Evolutionary conservation across 2,113 vertebrate genomes (phyloP).

Genomic region (Rattus norvegicus): GRCr8 NC_086020.1:105260001-105260500

Average conservation of each 20-base stretch:
- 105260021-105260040: neutral
- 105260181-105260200: neutral
- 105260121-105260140: neutral
- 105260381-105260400: slow-evolving; percentile 23
- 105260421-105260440: neutral
- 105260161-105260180: slow-evolving; percentile 7
- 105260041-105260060: neutral
- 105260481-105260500: slow-evolving; percentile 36
- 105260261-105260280: neutral
- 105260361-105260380: slow-evolving; percentile 18
- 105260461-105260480: slow-evolving; percentile 36
- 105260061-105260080: neutral
- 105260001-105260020: neutral
- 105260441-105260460: neutral
- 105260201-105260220: neutral
- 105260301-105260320: neutral
- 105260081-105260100: neutral
- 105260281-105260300: neutral
- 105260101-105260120: neutral
- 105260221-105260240: neutral
- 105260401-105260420: slow-evolving; percentile 24
- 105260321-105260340: slow-evolving; percentile 23
- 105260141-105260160: neutral
- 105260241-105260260: neutral
- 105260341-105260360: slow-evolving; percentile 36